Evolutionary conservation across 2,888 invertebrate species (phyloP), one percentile per base, ranked within the genome.

Genomic region (Incurvaria masculella): DNA sequence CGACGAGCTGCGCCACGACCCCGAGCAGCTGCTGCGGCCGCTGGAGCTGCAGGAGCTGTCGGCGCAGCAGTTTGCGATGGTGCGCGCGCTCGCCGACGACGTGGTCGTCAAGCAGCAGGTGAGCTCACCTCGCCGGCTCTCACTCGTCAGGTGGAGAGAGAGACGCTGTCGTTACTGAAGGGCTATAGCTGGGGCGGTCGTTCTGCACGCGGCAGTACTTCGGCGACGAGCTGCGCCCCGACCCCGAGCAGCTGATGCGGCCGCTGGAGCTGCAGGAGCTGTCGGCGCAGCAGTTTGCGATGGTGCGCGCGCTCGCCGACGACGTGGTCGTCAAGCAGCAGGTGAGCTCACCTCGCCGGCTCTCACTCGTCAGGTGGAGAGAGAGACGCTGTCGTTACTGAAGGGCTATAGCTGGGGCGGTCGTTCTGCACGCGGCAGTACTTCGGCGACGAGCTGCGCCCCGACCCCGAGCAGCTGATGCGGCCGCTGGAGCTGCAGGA

Each of bases 321-420:
- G 79, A 85, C 59, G 85, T 91, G 44, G 78, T 92, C 42, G 75
- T 83, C 4, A 69, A 80, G 51, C 93, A 94, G 38, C 75, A 33
- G 33, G 33, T 33, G 3, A 33, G 33, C 14, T 33, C 14, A 4
- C 14, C 4, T 33, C 10, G 10, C 10, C 5, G 23, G 10, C 23
- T 10, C 23, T 23, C 10, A 23, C 23, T 6, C 10, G 23, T 4
- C 10, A 6, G 23, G 23, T 6, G 4, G 23, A 23, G 23, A 6
- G 23, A 6, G 23, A 10, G 5, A 23, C 5, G 4, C 5, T 4
- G 23, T 10, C 5, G 10, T 10, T 10, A 23, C 23, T 23, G 23
- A 23, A 23, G 23, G 23, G n/a, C n/a, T n/a, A n/a, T n/a, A n/a
- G n/a, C n/a, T n/a, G n/a, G n/a, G n/a, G n/a, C n/a, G n/a, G n/a